Evolutionary conservation across 2,113 vertebrate species (phyloP).

Genomic region (Varanus salvator): DNA sequence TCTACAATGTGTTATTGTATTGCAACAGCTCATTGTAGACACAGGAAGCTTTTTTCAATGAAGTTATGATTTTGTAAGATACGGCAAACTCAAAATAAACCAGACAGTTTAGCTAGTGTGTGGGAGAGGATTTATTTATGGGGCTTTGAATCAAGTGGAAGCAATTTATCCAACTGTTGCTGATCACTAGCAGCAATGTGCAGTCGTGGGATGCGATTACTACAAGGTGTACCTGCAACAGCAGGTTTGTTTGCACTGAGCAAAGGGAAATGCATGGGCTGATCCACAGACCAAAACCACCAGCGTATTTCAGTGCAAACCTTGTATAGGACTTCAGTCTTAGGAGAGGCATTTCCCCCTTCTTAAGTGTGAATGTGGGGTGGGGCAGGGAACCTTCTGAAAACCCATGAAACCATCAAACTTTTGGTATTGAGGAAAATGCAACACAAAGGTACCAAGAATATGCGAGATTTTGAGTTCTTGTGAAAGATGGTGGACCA

Average conservation of each 20-base stretch:
- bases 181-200: neutral
- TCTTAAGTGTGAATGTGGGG: no score
- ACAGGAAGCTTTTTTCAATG: constrained; percentile 31
- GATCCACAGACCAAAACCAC: no score
- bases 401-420: no score
- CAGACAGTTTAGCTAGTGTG: constrained; percentile 2
- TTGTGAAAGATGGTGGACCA: no score
- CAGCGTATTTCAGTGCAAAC: no score
- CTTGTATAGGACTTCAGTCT: no score
- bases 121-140: constrained; percentile 40
- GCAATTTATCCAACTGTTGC: constrained; percentile 1
- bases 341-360: no score
- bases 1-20: neutral
- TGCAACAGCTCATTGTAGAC: constrained; percentile 3
- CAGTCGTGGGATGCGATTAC: neutral
- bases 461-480: no score
- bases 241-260: neutral
- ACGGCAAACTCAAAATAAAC: constrained; percentile 25
- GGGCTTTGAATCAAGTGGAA: neutral
- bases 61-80: neutral
- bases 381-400: no score
- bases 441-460: no score
- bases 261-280: neutral
- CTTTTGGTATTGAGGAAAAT: no score
- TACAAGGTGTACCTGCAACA: neutral